phyloP scores from a whole-genome alignment of 2,888 invertebrate species.

The Drosophila mulleri region DNA sequence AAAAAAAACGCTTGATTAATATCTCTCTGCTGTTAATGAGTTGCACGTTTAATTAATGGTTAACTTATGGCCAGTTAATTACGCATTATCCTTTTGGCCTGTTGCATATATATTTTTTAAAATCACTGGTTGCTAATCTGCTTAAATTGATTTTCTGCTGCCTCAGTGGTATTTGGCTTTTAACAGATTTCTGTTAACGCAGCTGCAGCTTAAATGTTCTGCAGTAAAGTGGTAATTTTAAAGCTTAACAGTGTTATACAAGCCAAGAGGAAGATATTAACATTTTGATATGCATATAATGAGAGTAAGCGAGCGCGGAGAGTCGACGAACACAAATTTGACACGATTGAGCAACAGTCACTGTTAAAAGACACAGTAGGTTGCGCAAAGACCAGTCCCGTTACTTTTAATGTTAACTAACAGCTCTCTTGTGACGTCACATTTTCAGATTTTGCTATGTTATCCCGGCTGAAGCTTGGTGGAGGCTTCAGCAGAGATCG shows the following conservation, averaged over 20 bases:
- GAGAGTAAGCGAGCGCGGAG: neutral
- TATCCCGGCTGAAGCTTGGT: too few relatives aligned
- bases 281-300: neutral
- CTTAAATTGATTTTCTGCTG: slow-evolving; percentile 25
- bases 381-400: too few relatives aligned
- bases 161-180: slow-evolving; percentile 2
- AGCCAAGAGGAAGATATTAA: neutral
- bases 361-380: too few relatives aligned
- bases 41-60: slow-evolving; percentile 74
- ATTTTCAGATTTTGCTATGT: too few relatives aligned
- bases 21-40: slow-evolving; percentile 37
- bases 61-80: slow-evolving; percentile 75
- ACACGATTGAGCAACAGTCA: too few relatives aligned
- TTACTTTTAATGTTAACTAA: too few relatives aligned
- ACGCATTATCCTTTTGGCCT: slow-evolving; percentile 48
- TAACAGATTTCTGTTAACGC: slow-evolving; percentile 30
- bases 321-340: neutral
- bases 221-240: slow-evolving; percentile 3
- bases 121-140: slow-evolving; percentile 30
- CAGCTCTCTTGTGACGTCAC: too few relatives aligned
- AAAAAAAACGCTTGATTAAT: slow-evolving; percentile 10
- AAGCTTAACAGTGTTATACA: slow-evolving; percentile 1
- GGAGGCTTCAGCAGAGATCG: too few relatives aligned
- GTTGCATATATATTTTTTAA: neutral
- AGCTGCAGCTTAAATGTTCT: neutral